Base-by-base conservation (phyloP, 2,113 vertebrate genomes). In the Nesoenas mayeri region DNA sequence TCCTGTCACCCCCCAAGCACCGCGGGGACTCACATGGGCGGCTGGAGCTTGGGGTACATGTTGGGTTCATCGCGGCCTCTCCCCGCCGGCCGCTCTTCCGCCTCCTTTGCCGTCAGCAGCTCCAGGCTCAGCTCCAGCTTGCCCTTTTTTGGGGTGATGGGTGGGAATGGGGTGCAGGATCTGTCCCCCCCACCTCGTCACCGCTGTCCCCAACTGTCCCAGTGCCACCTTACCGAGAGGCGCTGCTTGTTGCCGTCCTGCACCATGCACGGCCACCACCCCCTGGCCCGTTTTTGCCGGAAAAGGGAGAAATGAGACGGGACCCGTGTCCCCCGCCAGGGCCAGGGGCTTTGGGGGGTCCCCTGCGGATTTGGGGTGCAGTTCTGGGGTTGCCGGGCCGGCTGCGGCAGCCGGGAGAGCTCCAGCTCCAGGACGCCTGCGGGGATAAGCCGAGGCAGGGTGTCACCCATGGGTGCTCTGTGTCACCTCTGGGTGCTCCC, bases 121-220 rank as follows among this genome's bases (percentile, higher is more conserved):
- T 98, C 98, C 89, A 98, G 82, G 2, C 94, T 97, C 96, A 98
- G 94, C 87, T 98, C 98, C 32, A 98, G 79, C 85, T 98, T 98
- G 0, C 98, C 98, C 98, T 98, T 47, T 47, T 47, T 16, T 44
- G 42, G 58, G 8, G 8, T 4, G 36, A 38, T 2, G 15, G 38
- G 26, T 20, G 36, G 18, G 28, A 26, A 5, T 11, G 51, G 62
- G 53, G 53, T 15, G 48, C 26, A 7, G 42, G 42, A 16, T n/a
- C 5, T 20, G 21, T 6, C 16, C 5, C 22, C 51, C 5, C 7
- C 8, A 44, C 16, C 42, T 44, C 42, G 7, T 44, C 22, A 1
- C 11, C 2, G 3, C 21, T 38, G 7, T 14, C 17, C 32, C 32
- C 7, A 7, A 15, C 10, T 5, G 11, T 15, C 10, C 25, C 40